phyloP scores from a whole-genome alignment of 2,113 vertebrate species.

The Ctenodactylus gundi region DNA sequence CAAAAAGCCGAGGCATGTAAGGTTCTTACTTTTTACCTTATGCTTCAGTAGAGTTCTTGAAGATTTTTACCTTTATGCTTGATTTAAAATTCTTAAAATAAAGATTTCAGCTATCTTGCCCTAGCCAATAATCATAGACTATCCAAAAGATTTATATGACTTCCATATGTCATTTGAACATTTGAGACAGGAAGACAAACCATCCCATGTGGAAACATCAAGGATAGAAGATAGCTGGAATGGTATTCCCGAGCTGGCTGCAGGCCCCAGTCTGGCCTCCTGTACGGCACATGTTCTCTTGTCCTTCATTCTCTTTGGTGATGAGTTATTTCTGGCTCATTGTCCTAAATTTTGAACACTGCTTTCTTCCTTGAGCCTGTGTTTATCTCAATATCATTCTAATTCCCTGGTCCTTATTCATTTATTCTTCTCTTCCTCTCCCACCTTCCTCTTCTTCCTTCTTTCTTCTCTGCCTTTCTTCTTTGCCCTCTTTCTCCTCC shows the following conservation, averaged over 20 bases:
- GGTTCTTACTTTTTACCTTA: background rate
- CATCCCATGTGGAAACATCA: conserved; percentile 12
- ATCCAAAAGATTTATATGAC: conserved; percentile 48
- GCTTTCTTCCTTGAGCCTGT: background rate
- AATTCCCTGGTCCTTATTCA: background rate
- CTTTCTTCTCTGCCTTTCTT: too few relatives aligned
- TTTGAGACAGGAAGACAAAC: conserved; percentile 42
- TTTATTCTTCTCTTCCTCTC: too few relatives aligned
- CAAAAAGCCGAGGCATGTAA: background rate
- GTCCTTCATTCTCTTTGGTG: background rate
- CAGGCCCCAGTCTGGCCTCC: background rate
- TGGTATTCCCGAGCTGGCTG: background rate
- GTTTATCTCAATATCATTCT: conserved; percentile 45
- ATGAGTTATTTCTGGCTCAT: conserved; percentile 44
- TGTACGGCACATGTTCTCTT: background rate
- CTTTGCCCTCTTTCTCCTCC: too few relatives aligned
- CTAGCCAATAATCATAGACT: background rate
- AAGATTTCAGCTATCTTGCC: conserved; percentile 3
- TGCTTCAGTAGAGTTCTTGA: background rate
- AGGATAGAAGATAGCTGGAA: conserved; percentile 24
- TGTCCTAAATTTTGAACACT: background rate
- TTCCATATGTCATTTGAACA: conserved; percentile 46
- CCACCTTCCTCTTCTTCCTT: too few relatives aligned
- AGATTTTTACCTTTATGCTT: conserved; percentile 50
- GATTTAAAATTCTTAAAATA: conserved; percentile 24